Conservation (phyloP, 2,797 vertebrate genomes). For the Loriculus beryllinus region DNA sequence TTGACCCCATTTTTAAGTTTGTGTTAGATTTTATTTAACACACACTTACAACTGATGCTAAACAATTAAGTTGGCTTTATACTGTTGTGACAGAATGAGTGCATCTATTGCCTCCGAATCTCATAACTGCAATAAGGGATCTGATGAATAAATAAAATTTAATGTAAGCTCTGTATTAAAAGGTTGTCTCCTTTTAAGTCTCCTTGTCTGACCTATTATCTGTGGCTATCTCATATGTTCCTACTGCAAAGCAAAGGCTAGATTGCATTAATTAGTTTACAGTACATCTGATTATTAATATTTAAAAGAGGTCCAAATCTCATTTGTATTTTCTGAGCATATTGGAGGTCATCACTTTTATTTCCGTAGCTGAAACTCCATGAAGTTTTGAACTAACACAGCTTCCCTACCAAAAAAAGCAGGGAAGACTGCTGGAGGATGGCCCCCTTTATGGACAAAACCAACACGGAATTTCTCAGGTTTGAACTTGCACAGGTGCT, state of each 20-base stretch:
- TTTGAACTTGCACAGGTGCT: neutral
- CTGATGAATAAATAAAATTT: neutral
- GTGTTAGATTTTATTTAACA: neutral
- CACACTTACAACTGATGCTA: neutral
- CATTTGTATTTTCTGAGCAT: neutral
- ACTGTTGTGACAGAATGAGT: neutral
- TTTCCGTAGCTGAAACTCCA: neutral
- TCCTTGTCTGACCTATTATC: neutral
- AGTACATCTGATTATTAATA: neutral
- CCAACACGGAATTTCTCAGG: neutral
- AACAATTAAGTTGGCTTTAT: neutral
- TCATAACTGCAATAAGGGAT: neutral
- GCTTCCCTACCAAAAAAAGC: neutral
- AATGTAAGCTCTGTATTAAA: neutral
- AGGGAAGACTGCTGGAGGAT: neutral
- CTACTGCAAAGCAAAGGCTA: neutral
- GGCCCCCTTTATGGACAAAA: neutral
- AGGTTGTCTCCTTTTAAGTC: neutral
- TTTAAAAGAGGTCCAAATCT: neutral
- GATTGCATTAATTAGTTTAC: neutral
- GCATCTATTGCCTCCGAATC: neutral
- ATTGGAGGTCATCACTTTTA: neutral
- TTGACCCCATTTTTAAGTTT: constrained; percentile 15
- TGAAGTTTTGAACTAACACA: neutral
- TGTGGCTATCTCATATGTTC: neutral